Evolutionary conservation across 2,888 invertebrate genomes (phyloP).

Genomic region (Parelbella ahira): DNA sequence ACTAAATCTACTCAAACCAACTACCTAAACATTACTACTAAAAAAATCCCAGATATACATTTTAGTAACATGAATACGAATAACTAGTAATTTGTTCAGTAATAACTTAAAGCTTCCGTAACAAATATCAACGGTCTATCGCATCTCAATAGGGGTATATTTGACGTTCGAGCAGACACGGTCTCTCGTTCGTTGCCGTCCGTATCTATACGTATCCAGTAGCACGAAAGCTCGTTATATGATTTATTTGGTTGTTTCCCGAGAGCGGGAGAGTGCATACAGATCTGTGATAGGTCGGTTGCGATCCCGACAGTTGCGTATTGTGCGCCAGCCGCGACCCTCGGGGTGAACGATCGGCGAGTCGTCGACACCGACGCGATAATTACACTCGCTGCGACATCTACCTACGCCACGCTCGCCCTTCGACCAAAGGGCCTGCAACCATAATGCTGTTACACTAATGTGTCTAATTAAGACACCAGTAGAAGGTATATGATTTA

Average conservation of each 20-base stretch:
- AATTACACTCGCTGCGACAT: conserved; percentile 69
- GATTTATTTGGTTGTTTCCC: conserved; percentile 29
- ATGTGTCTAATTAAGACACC: conserved; percentile 45
- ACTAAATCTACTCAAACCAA: too few species aligned
- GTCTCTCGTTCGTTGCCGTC: conserved; percentile 6
- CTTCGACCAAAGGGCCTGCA: conserved; percentile 39
- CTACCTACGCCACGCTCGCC: conserved; percentile 51
- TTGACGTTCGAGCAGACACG: too few species aligned
- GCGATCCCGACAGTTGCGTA: conserved; percentile 63
- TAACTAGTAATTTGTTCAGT: too few species aligned
- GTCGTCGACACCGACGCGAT: conserved; percentile 75
- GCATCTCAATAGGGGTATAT: too few species aligned
- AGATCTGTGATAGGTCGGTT: conserved; percentile 55
- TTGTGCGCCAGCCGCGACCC: conserved; percentile 53
- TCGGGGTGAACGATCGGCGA: conserved; percentile 76
- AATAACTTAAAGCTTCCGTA: too few species aligned
- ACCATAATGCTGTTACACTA: conserved; percentile 32
- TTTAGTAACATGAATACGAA: too few species aligned
- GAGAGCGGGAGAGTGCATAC: conserved; percentile 30
- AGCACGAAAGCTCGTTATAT: conserved; percentile 23
- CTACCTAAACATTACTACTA: too few species aligned
- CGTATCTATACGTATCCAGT: conserved; percentile 3
- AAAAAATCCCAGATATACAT: too few species aligned
- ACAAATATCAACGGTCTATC: too few species aligned
- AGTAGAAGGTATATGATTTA: conserved; percentile 15